A percentile compares a stretch with the other conserved stretches of the same genome.
These are phyloP conservation scores for Steinernema khuongi DNA, from an alignment of 1,140 invertebrate genomes.

Conservation along the genomic window DNA sequence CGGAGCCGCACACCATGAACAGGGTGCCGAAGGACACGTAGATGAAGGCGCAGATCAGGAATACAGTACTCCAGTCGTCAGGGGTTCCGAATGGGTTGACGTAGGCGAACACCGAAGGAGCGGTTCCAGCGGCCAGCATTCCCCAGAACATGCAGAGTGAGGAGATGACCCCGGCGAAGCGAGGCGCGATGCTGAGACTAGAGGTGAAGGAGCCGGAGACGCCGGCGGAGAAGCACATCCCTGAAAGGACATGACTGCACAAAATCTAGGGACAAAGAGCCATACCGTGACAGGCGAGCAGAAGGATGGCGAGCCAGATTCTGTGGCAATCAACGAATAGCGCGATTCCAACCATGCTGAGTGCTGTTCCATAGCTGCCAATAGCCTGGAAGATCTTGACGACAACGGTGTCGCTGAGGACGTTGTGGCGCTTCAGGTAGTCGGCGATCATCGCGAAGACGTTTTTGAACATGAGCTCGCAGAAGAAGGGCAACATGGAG, in stretches of 20 bases:
- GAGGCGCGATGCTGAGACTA: not conserved
- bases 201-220: not conserved
- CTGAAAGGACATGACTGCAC: not conserved
- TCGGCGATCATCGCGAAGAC: not conserved
- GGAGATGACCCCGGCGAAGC: not conserved
- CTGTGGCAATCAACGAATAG: not conserved
- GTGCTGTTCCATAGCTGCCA: not conserved
- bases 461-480: not conserved
- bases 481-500: constrained; percentile 5
- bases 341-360: not conserved
- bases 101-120: not conserved
- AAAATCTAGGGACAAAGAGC: not conserved
- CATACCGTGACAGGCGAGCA: not conserved
- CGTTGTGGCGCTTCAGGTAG: not conserved
- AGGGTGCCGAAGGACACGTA: not conserved
- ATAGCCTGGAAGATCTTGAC: not conserved
- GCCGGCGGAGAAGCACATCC: not conserved
- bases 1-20: not conserved
- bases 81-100: not conserved
- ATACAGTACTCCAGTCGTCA: not conserved
- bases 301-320: not conserved
- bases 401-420: not conserved
- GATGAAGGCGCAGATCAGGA: not conserved
- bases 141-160: not conserved
- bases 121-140: not conserved